Conservation (phyloP, 2,113 vertebrate genomes). For the Chrysochloris asiatica region DNA sequence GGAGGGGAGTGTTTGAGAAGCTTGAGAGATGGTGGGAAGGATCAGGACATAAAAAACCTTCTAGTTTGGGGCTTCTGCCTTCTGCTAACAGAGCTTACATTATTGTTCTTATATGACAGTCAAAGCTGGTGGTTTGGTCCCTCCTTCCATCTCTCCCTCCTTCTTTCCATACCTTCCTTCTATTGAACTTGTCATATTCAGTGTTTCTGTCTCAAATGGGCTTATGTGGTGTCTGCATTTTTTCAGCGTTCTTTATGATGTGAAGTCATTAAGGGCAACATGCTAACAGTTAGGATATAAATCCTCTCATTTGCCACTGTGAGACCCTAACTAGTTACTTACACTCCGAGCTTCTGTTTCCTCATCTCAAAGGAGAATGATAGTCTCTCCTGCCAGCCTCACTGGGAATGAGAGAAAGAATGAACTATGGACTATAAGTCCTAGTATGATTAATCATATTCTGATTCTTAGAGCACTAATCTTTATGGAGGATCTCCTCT, state of each 20-base stretch:
- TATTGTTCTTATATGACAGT: too few relatives aligned
- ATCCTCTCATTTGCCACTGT: not conserved
- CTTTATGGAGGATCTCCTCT: not conserved
- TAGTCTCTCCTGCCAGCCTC: rapidly evolving
- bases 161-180: not conserved
- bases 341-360: not conserved
- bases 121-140: not conserved
- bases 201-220: not conserved
- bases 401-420: not conserved
- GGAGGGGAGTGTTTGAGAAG: not conserved
- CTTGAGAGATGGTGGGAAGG: not conserved
- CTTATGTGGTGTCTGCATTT: not conserved
- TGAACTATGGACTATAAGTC: rapidly evolving
- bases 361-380: not conserved
- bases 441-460: not conserved
- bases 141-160: not conserved
- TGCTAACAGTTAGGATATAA: too few relatives aligned
- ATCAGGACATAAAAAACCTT: not conserved
- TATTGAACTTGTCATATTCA: not conserved
- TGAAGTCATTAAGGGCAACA: too few relatives aligned
- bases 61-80: not conserved
- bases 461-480: not conserved
- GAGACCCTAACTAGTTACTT: not conserved
- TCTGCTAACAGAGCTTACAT: not conserved
- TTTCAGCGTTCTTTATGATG: not conserved